A percentile compares a stretch with the other conserved stretches of the same genome.
Evolutionary conservation across 2,113 vertebrate species (phyloP).

Genomic region (Cynopterus brachyotis): DNA sequence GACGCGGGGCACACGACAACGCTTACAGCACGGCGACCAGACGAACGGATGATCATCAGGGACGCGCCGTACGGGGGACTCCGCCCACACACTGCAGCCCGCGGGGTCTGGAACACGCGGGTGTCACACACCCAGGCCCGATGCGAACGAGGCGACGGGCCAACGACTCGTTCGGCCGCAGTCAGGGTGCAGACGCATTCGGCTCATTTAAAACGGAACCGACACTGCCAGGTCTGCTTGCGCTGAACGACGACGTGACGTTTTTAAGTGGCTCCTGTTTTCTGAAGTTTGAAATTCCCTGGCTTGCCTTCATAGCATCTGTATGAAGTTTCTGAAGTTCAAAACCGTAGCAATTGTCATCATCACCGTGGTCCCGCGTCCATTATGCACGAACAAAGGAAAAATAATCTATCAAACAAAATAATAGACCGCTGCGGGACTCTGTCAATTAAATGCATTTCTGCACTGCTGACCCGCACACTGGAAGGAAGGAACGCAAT

Average conservation of each 20-base stretch:
- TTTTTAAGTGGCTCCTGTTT: background rate
- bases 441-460: conserved; percentile 68
- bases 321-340: conserved; percentile 5
- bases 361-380: conserved; percentile 65
- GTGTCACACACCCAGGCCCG: background rate
- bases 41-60: too few species aligned
- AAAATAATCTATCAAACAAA: conserved; percentile 71
- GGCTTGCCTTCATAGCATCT: background rate
- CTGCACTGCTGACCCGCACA: conserved; percentile 65
- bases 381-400: conserved; percentile 45
- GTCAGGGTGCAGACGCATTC: fast-evolving
- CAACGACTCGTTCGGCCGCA: background rate
- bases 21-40: background rate
- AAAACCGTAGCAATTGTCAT: conserved; percentile 65
- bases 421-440: conserved; percentile 59
- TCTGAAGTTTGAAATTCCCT: background rate
- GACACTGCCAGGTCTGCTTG: background rate
- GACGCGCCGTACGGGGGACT: background rate
- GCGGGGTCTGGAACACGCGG: background rate
- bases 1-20: background rate
- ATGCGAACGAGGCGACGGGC: background rate
- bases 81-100: background rate
- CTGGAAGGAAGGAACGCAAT: conserved; percentile 71
- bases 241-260: background rate
- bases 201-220: background rate